A percentile compares a stretch with the other conserved stretches of the same genome.
Conservation (phyloP, 2,888 invertebrate genomes). For the Amblyjoppa proteus region DNA sequence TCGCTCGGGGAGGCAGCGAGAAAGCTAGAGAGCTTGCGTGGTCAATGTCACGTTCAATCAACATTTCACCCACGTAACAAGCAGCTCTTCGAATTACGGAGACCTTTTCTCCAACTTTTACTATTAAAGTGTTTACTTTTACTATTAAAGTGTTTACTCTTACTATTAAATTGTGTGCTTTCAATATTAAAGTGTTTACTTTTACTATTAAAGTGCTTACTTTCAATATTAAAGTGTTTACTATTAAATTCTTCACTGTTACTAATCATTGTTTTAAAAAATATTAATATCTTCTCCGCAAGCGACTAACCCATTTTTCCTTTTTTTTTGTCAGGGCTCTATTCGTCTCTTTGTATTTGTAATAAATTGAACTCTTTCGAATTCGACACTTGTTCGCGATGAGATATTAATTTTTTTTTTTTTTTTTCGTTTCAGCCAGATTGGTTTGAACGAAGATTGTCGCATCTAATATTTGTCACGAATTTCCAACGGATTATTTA, state of each 20-base stretch:
- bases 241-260: neutral
- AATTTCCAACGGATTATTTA: neutral
- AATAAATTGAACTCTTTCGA: neutral
- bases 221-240: neutral
- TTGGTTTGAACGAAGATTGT: neutral
- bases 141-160: neutral
- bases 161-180: no score
- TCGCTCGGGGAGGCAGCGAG: constrained; percentile 19
- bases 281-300: neutral
- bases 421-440: neutral
- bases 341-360: neutral
- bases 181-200: no score
- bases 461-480: neutral
- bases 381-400: no score
- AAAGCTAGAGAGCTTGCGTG: constrained; percentile 9
- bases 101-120: constrained; percentile 26
- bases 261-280: neutral
- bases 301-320: neutral
- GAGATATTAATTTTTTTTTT: no score
- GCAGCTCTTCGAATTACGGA: constrained; percentile 4
- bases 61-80: constrained; percentile 55
- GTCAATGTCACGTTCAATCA: constrained; percentile 54
- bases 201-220: neutral
- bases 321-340: neutral
- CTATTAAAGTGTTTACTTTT: neutral